Base-by-base conservation (phyloP, 2,113 vertebrate genomes). In the Ia io region DNA sequence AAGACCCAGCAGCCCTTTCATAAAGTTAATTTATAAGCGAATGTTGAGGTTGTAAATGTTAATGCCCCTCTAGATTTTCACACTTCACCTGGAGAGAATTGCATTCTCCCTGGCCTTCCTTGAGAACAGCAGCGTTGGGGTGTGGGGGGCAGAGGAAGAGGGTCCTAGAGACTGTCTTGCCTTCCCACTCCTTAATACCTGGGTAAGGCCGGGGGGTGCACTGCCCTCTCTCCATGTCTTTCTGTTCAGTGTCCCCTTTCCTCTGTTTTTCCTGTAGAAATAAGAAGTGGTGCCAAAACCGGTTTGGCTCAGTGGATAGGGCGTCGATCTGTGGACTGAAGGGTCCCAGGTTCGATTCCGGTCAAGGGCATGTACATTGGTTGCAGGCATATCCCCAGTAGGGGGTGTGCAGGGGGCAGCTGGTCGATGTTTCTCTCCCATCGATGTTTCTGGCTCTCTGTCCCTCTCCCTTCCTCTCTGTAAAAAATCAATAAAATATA, bases 21-120 rank as follows among this genome's bases (percentile, higher is more conserved):
- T 96, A 84, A 91, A 90, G 84, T 92, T 93, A 87, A 96, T 82
- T 95, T 95, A 96, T 92, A 92, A 88, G 69, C 90, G 84, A 93
- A 85, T 88, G 73, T 74, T 37, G 61, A 93, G 95, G 76, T 94
- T 71, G 92, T 96, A 73, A 88, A 90, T 91, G 76, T 89, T 88
- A 93, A 78, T 82, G 47, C 88, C 18, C 59, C 44, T 78, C 44
- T 37, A n/a, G 71, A 47, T 84, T 91, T 91, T 77, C 93, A 92
- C 83, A 76, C 79, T 78, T 84, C 28, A 5, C 76, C 28, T 23
- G 20, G 67, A 91, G 94, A 70, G 77, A 77, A 78, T 1, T 74
- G 25, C 9, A 2, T 59, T 80, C 61, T 84, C 37, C 7, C 0
- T 4, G 17, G 79, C 71, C 77, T 61, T 76, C 22, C 56, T 74